Percentiles rank a stretch among this genome's conserved stretches.
phyloP scores from a whole-genome alignment of 2,888 invertebrate species.

The Erebia palarica region DNA sequence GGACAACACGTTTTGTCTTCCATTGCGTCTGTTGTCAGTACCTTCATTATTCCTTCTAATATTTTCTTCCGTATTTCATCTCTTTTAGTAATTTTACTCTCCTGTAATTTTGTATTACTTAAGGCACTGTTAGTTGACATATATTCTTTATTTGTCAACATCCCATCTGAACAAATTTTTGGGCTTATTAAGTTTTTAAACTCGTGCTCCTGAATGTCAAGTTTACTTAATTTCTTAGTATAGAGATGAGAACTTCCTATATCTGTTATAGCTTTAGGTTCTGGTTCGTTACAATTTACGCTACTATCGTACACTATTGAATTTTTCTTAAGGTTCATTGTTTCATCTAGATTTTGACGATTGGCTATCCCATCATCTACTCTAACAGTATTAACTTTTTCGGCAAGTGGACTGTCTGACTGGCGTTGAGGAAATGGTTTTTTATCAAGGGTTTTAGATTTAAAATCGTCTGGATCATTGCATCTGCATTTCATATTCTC shows the following conservation, averaged over 20 bases:
- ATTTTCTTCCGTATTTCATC: constrained; percentile 30
- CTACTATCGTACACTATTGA: background rate
- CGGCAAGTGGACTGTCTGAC: background rate
- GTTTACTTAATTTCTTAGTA: background rate
- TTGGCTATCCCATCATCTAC: background rate
- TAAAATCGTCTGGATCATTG: background rate
- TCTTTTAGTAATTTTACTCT: constrained; percentile 8
- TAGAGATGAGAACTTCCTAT: background rate
- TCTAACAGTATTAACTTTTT: background rate
- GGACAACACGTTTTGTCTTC: constrained; percentile 43
- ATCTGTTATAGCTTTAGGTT: background rate
- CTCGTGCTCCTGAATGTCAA: background rate
- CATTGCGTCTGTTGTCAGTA: constrained; percentile 25
- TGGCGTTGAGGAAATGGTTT: background rate
- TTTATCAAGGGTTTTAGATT: background rate
- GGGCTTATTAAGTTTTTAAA: background rate
- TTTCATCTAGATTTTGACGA: background rate
- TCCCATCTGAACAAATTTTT: background rate
- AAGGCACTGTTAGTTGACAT: background rate
- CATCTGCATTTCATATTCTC: background rate
- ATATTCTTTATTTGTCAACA: background rate
- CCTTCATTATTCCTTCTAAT: constrained; percentile 33
- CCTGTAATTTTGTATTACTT: background rate
- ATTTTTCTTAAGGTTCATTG: background rate
- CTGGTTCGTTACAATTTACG: background rate